Base-by-base conservation (phyloP, 2,113 vertebrate species). In the Paradisaea rubra region DNA sequence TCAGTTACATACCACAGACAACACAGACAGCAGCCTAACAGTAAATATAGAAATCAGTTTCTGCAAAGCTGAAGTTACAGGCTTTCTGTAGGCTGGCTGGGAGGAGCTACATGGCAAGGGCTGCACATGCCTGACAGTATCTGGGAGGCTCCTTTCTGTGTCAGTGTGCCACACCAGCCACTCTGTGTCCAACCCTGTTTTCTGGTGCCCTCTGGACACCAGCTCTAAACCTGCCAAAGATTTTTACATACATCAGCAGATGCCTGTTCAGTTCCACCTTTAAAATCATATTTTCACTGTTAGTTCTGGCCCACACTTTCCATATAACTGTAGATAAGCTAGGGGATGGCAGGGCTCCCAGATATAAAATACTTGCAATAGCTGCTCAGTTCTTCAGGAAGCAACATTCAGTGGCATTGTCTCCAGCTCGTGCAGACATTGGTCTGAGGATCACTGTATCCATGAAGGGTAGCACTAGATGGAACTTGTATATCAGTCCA, bases 101-200 rank as follows among this genome's bases (percentile, higher is more conserved):
- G 49, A 85, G 49, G 74, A 89, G 22, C 73, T 59, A 2, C 0
- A 0, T 71, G 65, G 56, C 42, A 63, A 78, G 49, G 10, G 61
- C 42, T 37, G 28, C 3, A 1, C 0, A 0, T 33, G 53, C 28
- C 78, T 79, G 78, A 33, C 0, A 2, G 41, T 52, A 7, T 49
- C 35, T 49, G 28, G 60, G 59, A 72, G 45, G 42, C 39, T 88
- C 0, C 0, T 86, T 77, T 45, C 33, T 65, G 14, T 25, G 28
- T 82, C 24, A 30, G 16, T 24, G 42, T 27, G 56, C 47, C 88
- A 60, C 53, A 31, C 9, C 19, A 35, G 31, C 59, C 25, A 33
- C 0, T 0, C 66, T 28, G 12, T 15, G 33, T 72, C 47, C 49
- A 60, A 2, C 8, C 3, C 15, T 73, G 6, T 83, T 61, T 90